Conservation (phyloP, 2,113 vertebrate species). For the Lampris megalopsis region DNA sequence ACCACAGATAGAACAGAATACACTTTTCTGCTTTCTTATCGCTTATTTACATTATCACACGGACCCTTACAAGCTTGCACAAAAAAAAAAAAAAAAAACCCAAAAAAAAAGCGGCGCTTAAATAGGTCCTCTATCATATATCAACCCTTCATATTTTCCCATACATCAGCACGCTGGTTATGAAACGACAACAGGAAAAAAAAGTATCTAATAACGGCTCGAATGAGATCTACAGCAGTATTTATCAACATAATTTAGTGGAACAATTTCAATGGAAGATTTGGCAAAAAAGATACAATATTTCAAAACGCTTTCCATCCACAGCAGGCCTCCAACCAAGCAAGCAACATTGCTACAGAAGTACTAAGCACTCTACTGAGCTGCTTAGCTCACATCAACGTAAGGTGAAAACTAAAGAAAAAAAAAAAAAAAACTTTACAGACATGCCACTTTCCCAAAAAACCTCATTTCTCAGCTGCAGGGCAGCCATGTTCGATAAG, state of each 20-base stretch:
- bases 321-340: slow-evolving; percentile 35
- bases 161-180: slow-evolving; percentile 38
- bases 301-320: slow-evolving; percentile 28
- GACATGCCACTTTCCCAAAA: not conserved
- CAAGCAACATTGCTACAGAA: slow-evolving; percentile 57
- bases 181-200: slow-evolving; percentile 33
- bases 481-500: slow-evolving; percentile 94
- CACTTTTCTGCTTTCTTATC: slow-evolving; percentile 49
- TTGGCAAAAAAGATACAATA: slow-evolving; percentile 45
- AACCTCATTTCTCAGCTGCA: slow-evolving; percentile 85
- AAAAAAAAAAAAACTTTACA: slow-evolving; percentile 20
- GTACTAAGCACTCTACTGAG: slow-evolving; percentile 25
- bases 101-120: not conserved
- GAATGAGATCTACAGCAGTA: slow-evolving; percentile 73
- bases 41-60: slow-evolving; percentile 69
- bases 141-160: slow-evolving; percentile 46
- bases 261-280: slow-evolving; percentile 56
- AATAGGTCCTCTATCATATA: slow-evolving; percentile 45
- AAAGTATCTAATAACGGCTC: slow-evolving; percentile 52
- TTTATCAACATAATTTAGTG: slow-evolving; percentile 72
- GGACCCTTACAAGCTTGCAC: slow-evolving; percentile 37
- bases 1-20: slow-evolving; percentile 75
- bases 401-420: slow-evolving; percentile 23
- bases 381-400: slow-evolving; percentile 30
- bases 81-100: slow-evolving; percentile 46